Conservation (phyloP, 1,140 invertebrate genomes). For the Heterodera schachtii region DNA sequence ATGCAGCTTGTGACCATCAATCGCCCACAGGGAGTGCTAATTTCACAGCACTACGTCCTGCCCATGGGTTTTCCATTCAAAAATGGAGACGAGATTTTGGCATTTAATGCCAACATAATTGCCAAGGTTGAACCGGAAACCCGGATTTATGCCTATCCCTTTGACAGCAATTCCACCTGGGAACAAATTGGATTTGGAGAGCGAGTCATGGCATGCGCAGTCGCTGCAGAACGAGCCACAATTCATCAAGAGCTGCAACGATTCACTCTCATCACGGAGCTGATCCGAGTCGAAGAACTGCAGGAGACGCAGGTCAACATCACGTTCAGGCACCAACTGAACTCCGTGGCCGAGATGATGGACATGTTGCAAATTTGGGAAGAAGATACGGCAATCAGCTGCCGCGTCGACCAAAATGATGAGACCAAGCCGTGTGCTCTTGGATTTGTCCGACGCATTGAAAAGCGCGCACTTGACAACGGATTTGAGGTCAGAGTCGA, state of each 20-base stretch:
- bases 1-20: background rate
- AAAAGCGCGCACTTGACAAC: background rate
- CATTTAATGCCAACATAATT: background rate
- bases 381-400: slow-evolving; percentile 13
- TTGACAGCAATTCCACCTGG: background rate
- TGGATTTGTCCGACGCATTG: background rate
- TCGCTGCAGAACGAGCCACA: background rate
- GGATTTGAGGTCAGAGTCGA: background rate
- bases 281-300: background rate
- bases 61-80: background rate
- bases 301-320: background rate
- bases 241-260: background rate
- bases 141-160: background rate
- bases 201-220: background rate
- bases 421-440: background rate
- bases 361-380: slow-evolving; percentile 13
- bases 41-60: background rate
- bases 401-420: background rate
- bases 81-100: background rate
- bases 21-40: background rate
- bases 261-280: background rate
- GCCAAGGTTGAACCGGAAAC: background rate
- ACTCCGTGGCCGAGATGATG: background rate
- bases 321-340: background rate
- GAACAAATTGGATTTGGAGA: background rate